phyloP scores from a whole-genome alignment of 2,113 vertebrate species.

The Todiramphus chloris region DNA sequence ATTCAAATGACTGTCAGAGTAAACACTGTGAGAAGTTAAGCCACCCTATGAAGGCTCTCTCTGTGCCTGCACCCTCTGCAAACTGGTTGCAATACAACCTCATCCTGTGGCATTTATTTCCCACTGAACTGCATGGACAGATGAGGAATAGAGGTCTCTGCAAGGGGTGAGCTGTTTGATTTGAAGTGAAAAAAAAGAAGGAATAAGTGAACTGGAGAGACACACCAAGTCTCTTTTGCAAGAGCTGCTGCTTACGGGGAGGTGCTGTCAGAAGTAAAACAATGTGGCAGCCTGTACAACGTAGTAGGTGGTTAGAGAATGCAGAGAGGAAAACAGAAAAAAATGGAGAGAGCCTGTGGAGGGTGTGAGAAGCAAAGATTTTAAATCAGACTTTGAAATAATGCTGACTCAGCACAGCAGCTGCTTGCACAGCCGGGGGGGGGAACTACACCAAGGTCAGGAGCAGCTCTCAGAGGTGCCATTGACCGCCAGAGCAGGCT shows the following conservation, averaged over 20 bases:
- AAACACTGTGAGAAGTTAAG: neutral
- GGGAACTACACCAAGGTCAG: neutral
- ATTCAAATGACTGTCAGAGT: conserved; percentile 23
- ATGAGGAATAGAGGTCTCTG: neutral
- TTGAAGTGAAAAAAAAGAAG: neutral
- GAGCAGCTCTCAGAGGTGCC: neutral
- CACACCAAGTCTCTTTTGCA: neutral
- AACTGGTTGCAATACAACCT: neutral
- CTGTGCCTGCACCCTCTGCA: neutral
- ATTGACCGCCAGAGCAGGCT: fast-evolving
- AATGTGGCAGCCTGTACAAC: neutral
- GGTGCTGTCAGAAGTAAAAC: neutral
- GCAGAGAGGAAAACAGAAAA: fast-evolving
- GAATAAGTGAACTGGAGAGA: neutral
- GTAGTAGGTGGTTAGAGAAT: neutral
- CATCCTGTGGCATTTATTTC: neutral
- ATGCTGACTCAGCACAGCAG: conserved; percentile 4
- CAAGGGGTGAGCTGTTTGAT: neutral
- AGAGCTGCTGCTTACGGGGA: neutral
- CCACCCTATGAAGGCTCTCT: neutral
- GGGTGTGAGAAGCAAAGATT: conserved; percentile 30
- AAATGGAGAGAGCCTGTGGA: neutral
- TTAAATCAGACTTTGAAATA: neutral
- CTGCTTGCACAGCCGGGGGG: fast-evolving
- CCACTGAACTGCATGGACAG: neutral